Percentiles rank a stretch among this genome's conserved stretches.
phyloP scores from a whole-genome alignment of 2,888 invertebrate genomes.

The Phoenoteleia sp. region DNA sequence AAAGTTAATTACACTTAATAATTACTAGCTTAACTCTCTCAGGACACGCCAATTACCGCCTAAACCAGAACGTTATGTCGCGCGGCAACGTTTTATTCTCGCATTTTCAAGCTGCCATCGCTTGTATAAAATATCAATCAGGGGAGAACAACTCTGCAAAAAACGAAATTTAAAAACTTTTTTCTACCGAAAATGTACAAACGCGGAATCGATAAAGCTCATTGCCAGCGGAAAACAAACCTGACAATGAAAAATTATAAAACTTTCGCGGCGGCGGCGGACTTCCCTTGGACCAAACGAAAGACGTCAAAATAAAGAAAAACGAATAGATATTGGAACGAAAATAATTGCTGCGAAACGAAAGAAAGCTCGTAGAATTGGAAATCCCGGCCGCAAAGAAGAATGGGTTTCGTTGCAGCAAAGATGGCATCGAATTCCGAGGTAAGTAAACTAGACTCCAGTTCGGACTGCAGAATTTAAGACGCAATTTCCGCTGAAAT shows the following conservation, averaged over 20 bases:
- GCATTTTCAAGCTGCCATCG: slow-evolving; percentile 27
- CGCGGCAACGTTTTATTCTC: background rate
- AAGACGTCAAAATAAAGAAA: slow-evolving; percentile 10
- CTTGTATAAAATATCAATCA: slow-evolving; percentile 32
- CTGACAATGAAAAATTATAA: slow-evolving; percentile 4
- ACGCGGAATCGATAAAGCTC: background rate
- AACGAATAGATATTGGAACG: slow-evolving; percentile 18
- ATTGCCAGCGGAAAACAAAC: background rate
- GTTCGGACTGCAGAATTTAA: slow-evolving; percentile 79
- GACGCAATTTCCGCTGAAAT: slow-evolving; percentile 81
- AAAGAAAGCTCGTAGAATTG: slow-evolving; percentile 12
- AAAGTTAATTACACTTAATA: slow-evolving; percentile 48
- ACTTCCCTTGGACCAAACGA: background rate
- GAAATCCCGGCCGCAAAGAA: slow-evolving; percentile 6
- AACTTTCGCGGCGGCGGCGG: background rate
- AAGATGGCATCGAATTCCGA: background rate
- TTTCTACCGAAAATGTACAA: background rate
- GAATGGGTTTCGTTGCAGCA: background rate
- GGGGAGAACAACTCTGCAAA: background rate
- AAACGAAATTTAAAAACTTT: slow-evolving; percentile 11
- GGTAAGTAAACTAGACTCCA: slow-evolving; percentile 67
- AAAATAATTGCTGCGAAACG: slow-evolving; percentile 31
- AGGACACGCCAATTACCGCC: slow-evolving; percentile 29
- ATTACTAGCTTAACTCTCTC: slow-evolving; percentile 42
- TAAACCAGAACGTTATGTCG: slow-evolving; percentile 17